These are phyloP conservation scores for Microctonus brassicae DNA, from an alignment of 2,888 invertebrate species.

Conservation along the genomic window DNA sequence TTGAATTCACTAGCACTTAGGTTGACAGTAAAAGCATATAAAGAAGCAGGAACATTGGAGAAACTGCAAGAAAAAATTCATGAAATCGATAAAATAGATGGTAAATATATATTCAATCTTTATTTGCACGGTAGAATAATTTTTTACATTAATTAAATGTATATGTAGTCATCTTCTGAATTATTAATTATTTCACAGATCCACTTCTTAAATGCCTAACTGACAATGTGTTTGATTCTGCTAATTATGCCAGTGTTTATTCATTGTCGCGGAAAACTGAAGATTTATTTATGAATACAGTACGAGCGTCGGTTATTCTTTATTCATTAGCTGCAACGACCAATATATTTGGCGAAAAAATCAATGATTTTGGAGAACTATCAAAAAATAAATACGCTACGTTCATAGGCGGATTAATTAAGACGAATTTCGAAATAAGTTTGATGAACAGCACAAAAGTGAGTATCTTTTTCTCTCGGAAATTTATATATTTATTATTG, in stretches of 20 bases:
- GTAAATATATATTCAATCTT: neutral
- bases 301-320: neutral
- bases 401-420: neutral
- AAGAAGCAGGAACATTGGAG: conserved; percentile 1
- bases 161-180: neutral
- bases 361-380: neutral
- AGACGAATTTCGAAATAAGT: neutral
- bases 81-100: neutral
- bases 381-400: neutral
- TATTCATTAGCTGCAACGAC: neutral
- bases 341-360: neutral
- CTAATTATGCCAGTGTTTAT: neutral
- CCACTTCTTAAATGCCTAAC: neutral
- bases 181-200: neutral
- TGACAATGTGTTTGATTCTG: neutral
- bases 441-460: neutral
- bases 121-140: neutral
- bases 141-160: neutral
- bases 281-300: neutral
- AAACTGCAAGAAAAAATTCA: neutral
- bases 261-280: neutral
- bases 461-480: neutral
- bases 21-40: conserved; percentile 4
- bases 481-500: neutral
- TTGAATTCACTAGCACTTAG: neutral